Base-by-base conservation (phyloP, 2,888 invertebrate genomes). In the Dendrolimus pini region DNA sequence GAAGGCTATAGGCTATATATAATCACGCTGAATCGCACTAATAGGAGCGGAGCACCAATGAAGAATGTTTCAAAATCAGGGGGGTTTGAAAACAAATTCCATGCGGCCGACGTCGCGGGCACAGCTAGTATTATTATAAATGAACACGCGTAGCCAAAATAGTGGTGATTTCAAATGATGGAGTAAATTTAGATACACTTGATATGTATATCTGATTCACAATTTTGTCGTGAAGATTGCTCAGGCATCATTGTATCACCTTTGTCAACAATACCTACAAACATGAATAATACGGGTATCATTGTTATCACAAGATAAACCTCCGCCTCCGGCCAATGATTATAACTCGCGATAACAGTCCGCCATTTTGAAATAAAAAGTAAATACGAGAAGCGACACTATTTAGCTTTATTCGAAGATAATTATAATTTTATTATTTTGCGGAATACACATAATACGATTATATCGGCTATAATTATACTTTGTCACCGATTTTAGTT, bases 401-500 rank as follows among this genome's bases (percentile, higher is more conserved):
- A 71, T 61, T 54, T 41, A 41, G 14, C 61, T 60, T 57, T 55
- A 12, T 58, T 61, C 67, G 72, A 61, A 68, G 65, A 55, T 9
- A n/a, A n/a, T n/a, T n/a, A 53, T 54, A 7, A 12, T 14, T 53
- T 10, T 54, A 12, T 41, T 54, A 41, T 55, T 30, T 53, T n/a
- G 30, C 13, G 12, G 30, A 47, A 55, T 41, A 55, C 7, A 14
- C 9, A 13, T 13, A 1, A 41, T n/a, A 53, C 10, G 12, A 13
- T 55, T 30, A 13, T 41, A n/a, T 52, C 53, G 55, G 10, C 52
- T 54, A 55, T 54, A 53, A 55, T 54, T 55, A 54, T 59, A 57
- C 56, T 59, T 52, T 53, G 65, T 71, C 72, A 62, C 76, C 71
- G 64, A 64, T 83, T 85, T 73, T 82, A 85, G 82, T 80, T 72